Base-by-base conservation (phyloP, 2,113 vertebrate species). In the Aviceda subcristata region DNA sequence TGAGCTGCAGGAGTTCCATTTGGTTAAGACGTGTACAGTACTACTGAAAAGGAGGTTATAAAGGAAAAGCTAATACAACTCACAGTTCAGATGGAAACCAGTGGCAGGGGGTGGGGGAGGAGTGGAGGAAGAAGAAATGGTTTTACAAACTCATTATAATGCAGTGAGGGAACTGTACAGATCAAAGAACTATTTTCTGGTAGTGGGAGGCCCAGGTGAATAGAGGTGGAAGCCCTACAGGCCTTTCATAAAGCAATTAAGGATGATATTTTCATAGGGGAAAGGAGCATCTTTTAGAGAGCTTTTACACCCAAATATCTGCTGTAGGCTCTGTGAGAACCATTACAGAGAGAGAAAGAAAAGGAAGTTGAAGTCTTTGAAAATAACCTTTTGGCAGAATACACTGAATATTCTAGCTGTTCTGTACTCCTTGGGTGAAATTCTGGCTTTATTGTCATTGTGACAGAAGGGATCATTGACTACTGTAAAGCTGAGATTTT, bases 111-210 rank as follows among this genome's bases (percentile, higher is more conserved):
- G 24, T 30, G 43, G 15, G 38, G 15, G 11, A n/a, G 27, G 23
- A 62, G 2, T 62, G 7, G 24, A 3, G 18, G 32, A 46, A 66
- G 27, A 93, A 83, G 24, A 83, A 94, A 83, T 74, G 8, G 29
- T 93, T 95, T 76, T 66, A 77, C 45, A 92, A 93, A 69, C 41
- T 74, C 59, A 71, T 50, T 92, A 41, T 67, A 93, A 92, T 55
- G 45, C 63, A 80, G 29, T 24, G 56, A 94, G 21, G 32, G 82
- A 94, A 93, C 59, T 62, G 59, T 83, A 88, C 24, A 90, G 71
- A 96, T 94, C 90, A 95, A 93, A 95, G 38, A 45, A 69, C 10
- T 80, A 67, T 90, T 94, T 96, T 93, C 78, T 86, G 15, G 55
- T 80, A 86, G 67, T 90, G 32, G 68, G 67, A 90, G 34, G 79